phyloP scores from a whole-genome alignment of 2,888 invertebrate species.

The Brachyptera risi region DNA sequence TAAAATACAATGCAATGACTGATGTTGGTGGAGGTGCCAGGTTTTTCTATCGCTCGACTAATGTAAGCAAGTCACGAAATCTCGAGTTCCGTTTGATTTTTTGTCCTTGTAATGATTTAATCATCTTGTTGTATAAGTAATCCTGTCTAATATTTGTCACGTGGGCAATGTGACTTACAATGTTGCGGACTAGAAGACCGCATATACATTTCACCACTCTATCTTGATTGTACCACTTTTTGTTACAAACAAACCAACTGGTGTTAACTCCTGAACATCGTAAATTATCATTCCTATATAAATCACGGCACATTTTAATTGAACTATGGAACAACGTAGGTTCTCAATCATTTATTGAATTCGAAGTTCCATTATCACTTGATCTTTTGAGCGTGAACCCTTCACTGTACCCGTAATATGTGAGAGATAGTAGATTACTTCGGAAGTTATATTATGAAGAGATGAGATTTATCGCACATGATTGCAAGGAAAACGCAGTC shows the following conservation, averaged over 20 bases:
- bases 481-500: neutral
- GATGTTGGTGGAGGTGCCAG: no score
- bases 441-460: no score
- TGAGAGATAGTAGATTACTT: no score
- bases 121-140: neutral
- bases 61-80: no score
- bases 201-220: neutral
- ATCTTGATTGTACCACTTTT: slow-evolving; percentile 8
- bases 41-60: no score
- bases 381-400: no score
- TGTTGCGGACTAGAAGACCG: neutral
- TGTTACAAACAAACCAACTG: neutral
- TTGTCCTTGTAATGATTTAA: slow-evolving; percentile 10
- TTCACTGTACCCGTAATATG: no score
- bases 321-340: neutral
- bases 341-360: neutral
- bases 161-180: slow-evolving; percentile 1
- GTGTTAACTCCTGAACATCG: slow-evolving; percentile 6
- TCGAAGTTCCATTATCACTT: no score
- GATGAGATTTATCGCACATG: no score
- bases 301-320: neutral
- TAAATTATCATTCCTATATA: slow-evolving; percentile 1
- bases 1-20: no score
- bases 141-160: neutral
- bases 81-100: neutral